Conservation (phyloP, 2,797 vertebrate species). For the Aselliscus stoliczkanus region DNA sequence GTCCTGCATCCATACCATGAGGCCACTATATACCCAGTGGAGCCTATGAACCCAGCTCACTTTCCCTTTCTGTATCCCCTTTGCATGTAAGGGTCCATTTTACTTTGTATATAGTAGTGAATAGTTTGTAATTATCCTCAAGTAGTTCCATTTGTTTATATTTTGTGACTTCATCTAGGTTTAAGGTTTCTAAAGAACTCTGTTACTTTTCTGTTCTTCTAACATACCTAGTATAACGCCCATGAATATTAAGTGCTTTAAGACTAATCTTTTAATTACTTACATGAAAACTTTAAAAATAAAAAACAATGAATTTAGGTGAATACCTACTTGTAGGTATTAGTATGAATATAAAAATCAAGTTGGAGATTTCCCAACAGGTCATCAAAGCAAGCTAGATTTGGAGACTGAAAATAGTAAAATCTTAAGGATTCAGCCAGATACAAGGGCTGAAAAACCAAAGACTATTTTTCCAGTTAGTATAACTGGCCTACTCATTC, state of each 20-base stretch:
- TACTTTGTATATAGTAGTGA: background rate
- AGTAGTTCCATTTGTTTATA: background rate
- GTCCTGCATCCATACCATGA: background rate
- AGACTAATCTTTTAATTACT: background rate
- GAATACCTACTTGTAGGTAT: background rate
- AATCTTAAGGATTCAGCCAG: background rate
- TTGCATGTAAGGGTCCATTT: background rate
- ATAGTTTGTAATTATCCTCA: background rate
- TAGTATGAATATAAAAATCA: background rate
- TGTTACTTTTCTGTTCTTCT: background rate
- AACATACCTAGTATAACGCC: background rate
- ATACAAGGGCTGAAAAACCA: background rate
- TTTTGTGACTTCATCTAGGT: background rate
- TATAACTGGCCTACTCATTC: background rate
- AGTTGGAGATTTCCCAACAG: background rate
- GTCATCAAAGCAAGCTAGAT: background rate
- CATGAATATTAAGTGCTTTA: background rate
- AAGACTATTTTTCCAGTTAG: background rate
- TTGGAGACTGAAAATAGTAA: background rate
- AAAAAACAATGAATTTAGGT: background rate
- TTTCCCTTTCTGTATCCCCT: background rate
- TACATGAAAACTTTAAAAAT: background rate
- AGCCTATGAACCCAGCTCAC: background rate
- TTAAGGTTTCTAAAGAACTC: background rate
- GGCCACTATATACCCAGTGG: background rate